Evolutionary conservation across 2,113 vertebrate species (phyloP), one percentile per base, ranked within the genome.

Genomic region (Entelurus aequoreus): DNA sequence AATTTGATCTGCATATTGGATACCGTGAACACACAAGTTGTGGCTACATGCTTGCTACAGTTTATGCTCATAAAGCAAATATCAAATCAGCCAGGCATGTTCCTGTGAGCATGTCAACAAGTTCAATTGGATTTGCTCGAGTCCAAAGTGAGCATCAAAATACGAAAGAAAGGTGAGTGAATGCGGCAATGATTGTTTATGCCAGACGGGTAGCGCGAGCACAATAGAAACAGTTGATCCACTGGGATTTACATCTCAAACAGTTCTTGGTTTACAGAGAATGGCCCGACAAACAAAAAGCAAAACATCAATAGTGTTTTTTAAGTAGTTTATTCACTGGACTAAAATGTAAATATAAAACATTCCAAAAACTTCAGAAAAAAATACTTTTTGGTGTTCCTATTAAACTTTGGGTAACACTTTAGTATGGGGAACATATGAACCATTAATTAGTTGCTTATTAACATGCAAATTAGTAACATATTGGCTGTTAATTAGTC

Each of bases 21-120:
- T 12, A 46, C 64, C 50, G 44, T n/a, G 28, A 66, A 72, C 72
- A 65, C 78, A 72, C 71, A 78, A 66, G 71, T 74, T 8, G 67
- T 60, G 73, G 54, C 46, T 56, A 60, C 54, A 54, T 71, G 48
- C 53, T 78, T 71, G 60, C 75, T 69, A 67, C 62, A 77, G 52
- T 63, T 54, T 65, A 69, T 51, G 63, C 47, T 71, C 48, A 49
- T 64, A 55, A 66, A 78, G 65, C 76, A 72, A 57, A 57, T 44
- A 13, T 11, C 40, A 46, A 44, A 44, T 44, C 55, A 57, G 55
- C 16, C 55, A 21, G 55, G 12, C 6, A 21, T 44, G 38, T 44
- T 40, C 44, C 40, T 12, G 40, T 19, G 9, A 57, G n/a, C 40
- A 44, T 57, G 40, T 11, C 44, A 11, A 57, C 38, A 21, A 12